phyloP scores from a whole-genome alignment of 2,888 invertebrate species.

The Dryocosmus kuriphilus region DNA sequence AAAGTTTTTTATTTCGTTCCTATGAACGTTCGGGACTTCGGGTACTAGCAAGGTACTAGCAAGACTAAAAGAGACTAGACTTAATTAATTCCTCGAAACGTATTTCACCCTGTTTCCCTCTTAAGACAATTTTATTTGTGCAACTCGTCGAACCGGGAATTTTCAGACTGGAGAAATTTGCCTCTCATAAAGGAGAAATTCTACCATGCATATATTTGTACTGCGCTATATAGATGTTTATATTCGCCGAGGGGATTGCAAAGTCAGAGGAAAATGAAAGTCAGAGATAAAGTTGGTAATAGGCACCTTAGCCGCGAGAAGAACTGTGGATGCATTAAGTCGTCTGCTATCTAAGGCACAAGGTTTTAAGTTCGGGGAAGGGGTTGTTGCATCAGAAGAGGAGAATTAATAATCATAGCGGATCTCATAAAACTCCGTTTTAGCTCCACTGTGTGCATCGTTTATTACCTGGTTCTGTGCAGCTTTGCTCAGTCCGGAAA shows the following conservation, averaged over 20 bases:
- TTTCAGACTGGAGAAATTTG: constrained; percentile 34
- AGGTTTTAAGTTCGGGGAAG: constrained; percentile 43
- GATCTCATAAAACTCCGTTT: constrained; percentile 74
- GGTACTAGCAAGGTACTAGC: no score
- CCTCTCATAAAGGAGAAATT: constrained; percentile 54
- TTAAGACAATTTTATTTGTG: not conserved
- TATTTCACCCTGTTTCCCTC: not conserved
- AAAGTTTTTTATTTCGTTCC: no score
- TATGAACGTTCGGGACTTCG: no score
- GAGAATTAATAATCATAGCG: constrained; percentile 75
- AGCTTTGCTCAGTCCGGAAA: constrained; percentile 64
- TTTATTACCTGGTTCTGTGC: constrained; percentile 67
- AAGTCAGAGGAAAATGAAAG: constrained; percentile 49
- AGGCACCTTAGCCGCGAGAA: constrained; percentile 29
- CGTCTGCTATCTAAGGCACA: constrained; percentile 51
- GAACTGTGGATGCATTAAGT: constrained; percentile 38
- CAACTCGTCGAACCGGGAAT: not conserved
- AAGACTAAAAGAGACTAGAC: no score
- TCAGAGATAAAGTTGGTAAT: constrained; percentile 45
- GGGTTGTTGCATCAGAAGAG: constrained; percentile 38
- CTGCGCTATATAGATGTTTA: constrained; percentile 52
- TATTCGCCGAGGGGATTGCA: constrained; percentile 53
- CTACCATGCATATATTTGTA: constrained; percentile 44
- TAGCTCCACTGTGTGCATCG: constrained; percentile 60
- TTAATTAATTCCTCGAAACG: not conserved